Evolutionary conservation across 2,888 invertebrate species (phyloP), one percentile per base, ranked within the genome.

Genomic region (Diarsia brunnea): DNA sequence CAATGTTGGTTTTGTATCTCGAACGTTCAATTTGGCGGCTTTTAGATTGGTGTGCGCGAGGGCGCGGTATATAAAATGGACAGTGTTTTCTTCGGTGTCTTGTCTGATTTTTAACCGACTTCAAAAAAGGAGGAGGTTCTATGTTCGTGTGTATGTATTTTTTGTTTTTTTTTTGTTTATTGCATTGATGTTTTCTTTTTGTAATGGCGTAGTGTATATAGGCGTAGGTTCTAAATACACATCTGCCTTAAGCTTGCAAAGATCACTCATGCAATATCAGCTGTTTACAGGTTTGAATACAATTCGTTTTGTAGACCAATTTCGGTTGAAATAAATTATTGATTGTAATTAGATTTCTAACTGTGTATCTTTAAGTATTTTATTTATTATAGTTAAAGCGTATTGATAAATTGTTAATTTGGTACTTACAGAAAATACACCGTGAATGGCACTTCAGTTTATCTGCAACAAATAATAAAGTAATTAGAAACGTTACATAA

Each of bases 1-100:
- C 70, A 71, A 71, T 82, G 75, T 88, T 84, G 60, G 82, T 85
- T 83, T 77, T 83, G 70, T 85, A 83, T 85, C 49, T 82, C 71
- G 60, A 82, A 66, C 47, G 65, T 76, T 85, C 67, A n/a, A 73
- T 71, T 82, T 84, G 31, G 65, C 8, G 68, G n/a, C 43, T 75
- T 69, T 73, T 69, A 67, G 31, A 76, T 82, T 61, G 58, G 31
- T 64, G 43, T 70, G 69, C 68, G 73, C 69, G 24, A 53, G 53
- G 63, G 69, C 49, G 61, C 19, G 31, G 73, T 55, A 45, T 69
- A 65, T 24, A 19, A 64, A 74, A 68, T 31, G 31, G 49, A 16
- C 58, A 73, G 21, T 70, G 61, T 63, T 79, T 69, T 24, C 3
- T 47, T 27, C 8, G 8, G 16, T 55, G 24, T 27, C 24, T 58